phyloP scores from a whole-genome alignment of 2,797 vertebrate genomes.

The Odontamblyopus rebecca region DNA sequence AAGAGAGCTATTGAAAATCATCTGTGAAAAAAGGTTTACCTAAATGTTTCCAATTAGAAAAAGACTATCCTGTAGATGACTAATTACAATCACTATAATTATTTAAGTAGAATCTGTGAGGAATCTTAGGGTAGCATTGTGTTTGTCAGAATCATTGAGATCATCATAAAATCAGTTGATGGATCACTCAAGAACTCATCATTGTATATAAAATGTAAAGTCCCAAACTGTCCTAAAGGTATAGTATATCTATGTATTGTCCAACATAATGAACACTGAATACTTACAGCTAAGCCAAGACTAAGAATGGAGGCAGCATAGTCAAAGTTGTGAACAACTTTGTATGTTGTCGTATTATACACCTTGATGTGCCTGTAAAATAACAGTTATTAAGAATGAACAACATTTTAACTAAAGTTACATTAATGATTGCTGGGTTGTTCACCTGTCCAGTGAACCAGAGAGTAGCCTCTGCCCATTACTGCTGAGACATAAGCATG shows the following conservation, averaged over 20 bases:
- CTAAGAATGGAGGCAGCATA: constrained; percentile 90
- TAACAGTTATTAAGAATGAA: constrained; percentile 29
- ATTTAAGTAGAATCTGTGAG: not conserved
- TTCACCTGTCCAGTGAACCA: constrained; percentile 91
- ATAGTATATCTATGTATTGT: not conserved
- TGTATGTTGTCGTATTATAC: constrained; percentile 93
- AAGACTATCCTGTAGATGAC: not conserved
- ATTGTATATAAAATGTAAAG: not conserved
- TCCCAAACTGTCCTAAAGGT: not conserved
- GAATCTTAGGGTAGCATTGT: not conserved
- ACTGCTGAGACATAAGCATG: constrained; percentile 87
- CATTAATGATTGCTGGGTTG: not conserved
- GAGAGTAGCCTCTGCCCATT: constrained; percentile 90
- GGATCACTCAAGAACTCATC: constrained; percentile 10
- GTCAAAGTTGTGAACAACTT: constrained; percentile 95
- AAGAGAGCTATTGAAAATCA: not conserved
- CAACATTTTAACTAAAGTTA: not conserved
- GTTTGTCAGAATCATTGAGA: constrained; percentile 6
- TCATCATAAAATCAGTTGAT: constrained; percentile 8
- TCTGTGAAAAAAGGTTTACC: not conserved
- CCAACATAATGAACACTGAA: not conserved
- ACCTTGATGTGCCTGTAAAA: constrained; percentile 91
- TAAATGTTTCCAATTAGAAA: not conserved
- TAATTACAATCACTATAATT: not conserved
- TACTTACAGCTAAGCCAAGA: constrained; percentile 88